Evolutionary conservation across 1,140 invertebrate genomes (phyloP).

Genomic region (Drosophila guanche): DNA sequence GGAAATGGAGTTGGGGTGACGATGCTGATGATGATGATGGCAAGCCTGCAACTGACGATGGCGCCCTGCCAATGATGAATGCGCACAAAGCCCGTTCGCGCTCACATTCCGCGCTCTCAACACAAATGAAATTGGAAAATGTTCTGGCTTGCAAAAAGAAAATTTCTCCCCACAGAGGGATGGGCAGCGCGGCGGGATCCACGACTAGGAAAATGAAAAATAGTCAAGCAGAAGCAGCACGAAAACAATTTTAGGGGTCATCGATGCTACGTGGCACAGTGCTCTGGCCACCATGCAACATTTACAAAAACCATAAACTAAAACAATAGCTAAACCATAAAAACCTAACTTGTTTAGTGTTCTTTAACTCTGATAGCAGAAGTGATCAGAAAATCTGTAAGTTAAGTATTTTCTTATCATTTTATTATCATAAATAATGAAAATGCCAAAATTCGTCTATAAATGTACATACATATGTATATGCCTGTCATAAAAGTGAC

Average conservation of each 20-base stretch:
- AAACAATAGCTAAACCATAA: too few relatives aligned
- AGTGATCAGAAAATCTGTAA: too few relatives aligned
- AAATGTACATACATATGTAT: too few relatives aligned
- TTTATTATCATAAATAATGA: too few relatives aligned
- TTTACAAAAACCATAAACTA: not conserved
- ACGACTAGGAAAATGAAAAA: constrained; percentile 72
- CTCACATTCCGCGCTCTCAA: constrained; percentile 72
- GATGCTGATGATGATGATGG: constrained; percentile 47
- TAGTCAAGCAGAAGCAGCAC: constrained; percentile 69
- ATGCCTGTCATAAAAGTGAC: too few relatives aligned
- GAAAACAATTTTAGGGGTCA: constrained; percentile 69
- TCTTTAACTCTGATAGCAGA: too few relatives aligned
- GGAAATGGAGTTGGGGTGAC: constrained; percentile 25
- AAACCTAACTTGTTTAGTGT: too few relatives aligned
- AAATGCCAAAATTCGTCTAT: too few relatives aligned
- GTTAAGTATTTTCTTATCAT: too few relatives aligned
- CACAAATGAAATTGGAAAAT: constrained; percentile 82
- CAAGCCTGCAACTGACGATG: constrained; percentile 40
- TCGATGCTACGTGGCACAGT: constrained; percentile 55
- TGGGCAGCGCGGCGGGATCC: constrained; percentile 26
- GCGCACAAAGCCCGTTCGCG: constrained; percentile 57
- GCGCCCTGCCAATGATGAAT: constrained; percentile 70
- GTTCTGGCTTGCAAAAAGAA: constrained; percentile 75
- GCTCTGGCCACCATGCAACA: constrained; percentile 1
- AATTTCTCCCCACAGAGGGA: constrained; percentile 42